Conservation (phyloP, 2,113 vertebrate species). For the Maccullochella peelii region DNA sequence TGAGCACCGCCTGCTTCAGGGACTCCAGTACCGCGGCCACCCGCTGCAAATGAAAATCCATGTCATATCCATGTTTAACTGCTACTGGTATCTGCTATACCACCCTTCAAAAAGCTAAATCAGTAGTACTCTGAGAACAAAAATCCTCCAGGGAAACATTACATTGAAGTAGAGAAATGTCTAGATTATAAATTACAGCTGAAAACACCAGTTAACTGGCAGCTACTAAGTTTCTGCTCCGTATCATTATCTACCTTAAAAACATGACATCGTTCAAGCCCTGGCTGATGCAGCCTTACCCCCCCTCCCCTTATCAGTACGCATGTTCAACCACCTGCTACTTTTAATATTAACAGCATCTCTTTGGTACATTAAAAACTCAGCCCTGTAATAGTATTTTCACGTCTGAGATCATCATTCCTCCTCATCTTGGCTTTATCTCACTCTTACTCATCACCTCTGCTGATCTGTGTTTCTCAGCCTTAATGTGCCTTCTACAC, state of each 20-base stretch:
- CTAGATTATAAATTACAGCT: background rate
- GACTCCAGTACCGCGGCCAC: too few species aligned
- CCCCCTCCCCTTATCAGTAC: constrained; percentile 27
- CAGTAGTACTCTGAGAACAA: background rate
- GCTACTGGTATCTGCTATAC: background rate
- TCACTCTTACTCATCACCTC: constrained; percentile 49
- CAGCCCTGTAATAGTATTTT: constrained; percentile 65
- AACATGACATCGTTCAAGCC: constrained; percentile 2
- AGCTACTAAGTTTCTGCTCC: background rate
- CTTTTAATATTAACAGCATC: constrained; percentile 49
- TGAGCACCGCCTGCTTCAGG: too few species aligned
- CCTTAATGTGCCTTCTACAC: constrained; percentile 40
- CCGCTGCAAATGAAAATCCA: too few species aligned
- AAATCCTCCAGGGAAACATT: background rate
- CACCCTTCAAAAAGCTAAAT: background rate
- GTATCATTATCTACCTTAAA: constrained; percentile 16
- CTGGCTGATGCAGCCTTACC: constrained; percentile 5
- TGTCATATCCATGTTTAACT: background rate
- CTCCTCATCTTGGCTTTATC: constrained; percentile 43
- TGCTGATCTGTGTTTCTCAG: constrained; percentile 48
- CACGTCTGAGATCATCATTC: constrained; percentile 28
- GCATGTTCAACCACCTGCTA: constrained; percentile 54
- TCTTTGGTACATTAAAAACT: constrained; percentile 60
- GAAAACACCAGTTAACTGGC: background rate
- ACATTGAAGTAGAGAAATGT: background rate